Evolutionary conservation across 2,888 invertebrate genomes (phyloP).

Genomic region (Notodonta ziczac): DNA sequence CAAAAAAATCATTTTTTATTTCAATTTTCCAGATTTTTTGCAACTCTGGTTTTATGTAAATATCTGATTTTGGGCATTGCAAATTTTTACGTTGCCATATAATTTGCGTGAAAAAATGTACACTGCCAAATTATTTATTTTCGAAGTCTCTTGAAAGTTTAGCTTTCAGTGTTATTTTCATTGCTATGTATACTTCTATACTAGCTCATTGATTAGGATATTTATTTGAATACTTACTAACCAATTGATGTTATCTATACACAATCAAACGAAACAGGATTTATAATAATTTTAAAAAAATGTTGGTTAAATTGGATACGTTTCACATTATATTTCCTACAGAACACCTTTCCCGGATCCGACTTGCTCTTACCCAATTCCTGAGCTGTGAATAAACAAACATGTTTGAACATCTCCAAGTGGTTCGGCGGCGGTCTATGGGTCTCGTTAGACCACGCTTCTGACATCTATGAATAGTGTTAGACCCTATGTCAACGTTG

Average conservation of each 20-base stretch:
- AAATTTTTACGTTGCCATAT: background rate
- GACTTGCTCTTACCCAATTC: background rate
- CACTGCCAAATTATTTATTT: background rate
- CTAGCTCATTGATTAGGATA: no score
- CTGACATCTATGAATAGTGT: background rate
- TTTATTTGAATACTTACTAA: no score
- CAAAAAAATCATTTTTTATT: no score
- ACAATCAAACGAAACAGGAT: no score
- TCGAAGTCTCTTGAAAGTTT: no score
- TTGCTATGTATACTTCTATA: no score
- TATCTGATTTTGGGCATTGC: background rate
- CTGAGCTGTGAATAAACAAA: constrained; percentile 14
- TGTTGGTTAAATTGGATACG: background rate
- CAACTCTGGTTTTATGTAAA: no score
- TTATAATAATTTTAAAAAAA: no score
- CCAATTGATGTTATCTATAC: no score
- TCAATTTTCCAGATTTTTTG: no score
- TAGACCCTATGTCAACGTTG: background rate
- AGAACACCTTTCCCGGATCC: background rate
- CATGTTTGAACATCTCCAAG: constrained; percentile 17
- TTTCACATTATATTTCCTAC: background rate
- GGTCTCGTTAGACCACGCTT: background rate
- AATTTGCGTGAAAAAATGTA: background rate
- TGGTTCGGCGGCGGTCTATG: constrained; percentile 16
- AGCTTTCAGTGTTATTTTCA: no score